Conservation (phyloP, 2,797 vertebrate genomes). For the Enteromius thamalakanensis region DNA sequence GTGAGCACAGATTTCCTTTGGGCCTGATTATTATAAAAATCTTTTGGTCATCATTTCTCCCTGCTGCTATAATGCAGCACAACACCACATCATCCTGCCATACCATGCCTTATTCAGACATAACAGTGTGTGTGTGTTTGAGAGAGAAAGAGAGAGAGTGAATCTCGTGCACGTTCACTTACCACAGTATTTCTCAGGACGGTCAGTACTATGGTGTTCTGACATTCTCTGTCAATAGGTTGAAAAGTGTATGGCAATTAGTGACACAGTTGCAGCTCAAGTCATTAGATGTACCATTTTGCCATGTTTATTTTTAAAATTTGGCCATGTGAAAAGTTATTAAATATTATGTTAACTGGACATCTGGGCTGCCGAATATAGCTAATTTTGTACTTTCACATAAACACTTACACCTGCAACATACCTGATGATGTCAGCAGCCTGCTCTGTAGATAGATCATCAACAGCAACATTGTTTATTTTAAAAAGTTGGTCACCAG, state of each 20-base stretch:
- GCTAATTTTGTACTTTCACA: background rate
- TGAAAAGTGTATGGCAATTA: slow-evolving; percentile 46
- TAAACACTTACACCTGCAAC: background rate
- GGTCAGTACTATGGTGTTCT: slow-evolving; percentile 84
- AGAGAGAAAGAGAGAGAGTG: background rate
- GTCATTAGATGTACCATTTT: background rate
- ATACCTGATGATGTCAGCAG: slow-evolving; percentile 78
- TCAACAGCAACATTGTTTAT: slow-evolving; percentile 85
- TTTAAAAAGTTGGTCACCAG: slow-evolving; percentile 88
- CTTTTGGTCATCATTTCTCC: background rate
- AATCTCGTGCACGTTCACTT: slow-evolving; percentile 60
- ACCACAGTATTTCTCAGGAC: slow-evolving; percentile 86
- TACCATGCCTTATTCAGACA: background rate
- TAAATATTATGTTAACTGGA: background rate
- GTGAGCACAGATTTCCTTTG: background rate
- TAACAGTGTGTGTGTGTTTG: background rate
- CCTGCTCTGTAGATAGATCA: slow-evolving; percentile 82
- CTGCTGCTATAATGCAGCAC: background rate
- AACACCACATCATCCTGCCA: background rate
- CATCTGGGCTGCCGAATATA: background rate
- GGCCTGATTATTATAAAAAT: background rate
- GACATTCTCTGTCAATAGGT: slow-evolving; percentile 82
- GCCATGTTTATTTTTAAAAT: background rate
- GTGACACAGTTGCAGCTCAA: background rate
- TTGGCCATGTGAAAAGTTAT: background rate